A percentile compares a stretch with the other conserved stretches of the same genome.
These are phyloP conservation scores for Graphium colonna DNA, from an alignment of 2,888 invertebrate genomes.

Conservation along the genomic window DNA sequence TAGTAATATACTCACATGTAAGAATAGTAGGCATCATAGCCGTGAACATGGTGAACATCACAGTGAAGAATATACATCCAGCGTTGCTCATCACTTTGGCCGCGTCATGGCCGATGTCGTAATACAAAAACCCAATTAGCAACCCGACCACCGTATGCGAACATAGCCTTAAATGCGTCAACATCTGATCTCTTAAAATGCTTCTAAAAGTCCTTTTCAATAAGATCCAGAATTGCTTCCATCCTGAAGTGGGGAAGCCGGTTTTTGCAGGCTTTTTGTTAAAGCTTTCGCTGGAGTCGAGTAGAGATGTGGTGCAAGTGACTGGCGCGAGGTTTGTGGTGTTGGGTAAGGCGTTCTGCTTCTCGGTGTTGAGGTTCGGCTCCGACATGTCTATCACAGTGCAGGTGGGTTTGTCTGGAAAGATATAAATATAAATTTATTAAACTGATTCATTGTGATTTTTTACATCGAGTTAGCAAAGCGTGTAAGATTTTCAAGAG, in stretches of 20 bases:
- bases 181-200: constrained; percentile 90
- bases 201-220: constrained; percentile 91
- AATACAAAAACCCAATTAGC: constrained; percentile 95
- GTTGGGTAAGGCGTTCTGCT: constrained; percentile 55
- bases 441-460: not conserved
- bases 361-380: constrained; percentile 55
- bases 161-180: constrained; percentile 93
- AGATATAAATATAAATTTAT: too few relatives aligned
- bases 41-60: constrained; percentile 97
- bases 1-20: constrained; percentile 92
- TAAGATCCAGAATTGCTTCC: constrained; percentile 92
- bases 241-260: constrained; percentile 90
- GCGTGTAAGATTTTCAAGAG: too few relatives aligned
- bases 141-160: constrained; percentile 94
- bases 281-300: constrained; percentile 87
- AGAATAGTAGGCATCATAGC: constrained; percentile 99
- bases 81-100: constrained; percentile 97
- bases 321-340: constrained; percentile 69
- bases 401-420: constrained; percentile 76
- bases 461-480: too few relatives aligned
- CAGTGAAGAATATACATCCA: constrained; percentile 97
- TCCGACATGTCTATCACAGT: constrained; percentile 78
- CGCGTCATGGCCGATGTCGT: constrained; percentile 95
- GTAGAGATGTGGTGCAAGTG: constrained; percentile 85
- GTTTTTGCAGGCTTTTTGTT: constrained; percentile 82